Conservation (phyloP, 2,888 invertebrate genomes). For the Aquatica leii region DNA sequence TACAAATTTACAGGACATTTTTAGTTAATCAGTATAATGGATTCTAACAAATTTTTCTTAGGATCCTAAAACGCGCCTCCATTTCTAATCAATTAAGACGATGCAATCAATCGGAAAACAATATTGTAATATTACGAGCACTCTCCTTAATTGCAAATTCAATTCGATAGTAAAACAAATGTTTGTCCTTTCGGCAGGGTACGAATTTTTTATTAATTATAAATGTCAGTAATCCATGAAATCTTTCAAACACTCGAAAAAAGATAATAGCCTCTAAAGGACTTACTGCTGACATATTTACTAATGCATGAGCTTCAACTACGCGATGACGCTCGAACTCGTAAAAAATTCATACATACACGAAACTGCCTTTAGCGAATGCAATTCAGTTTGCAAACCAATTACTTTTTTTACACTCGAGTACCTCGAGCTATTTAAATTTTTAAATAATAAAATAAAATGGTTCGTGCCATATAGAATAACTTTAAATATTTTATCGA, state of each 20-base stretch:
- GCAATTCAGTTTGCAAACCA: conserved; percentile 22
- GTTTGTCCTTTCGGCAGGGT: too few species aligned
- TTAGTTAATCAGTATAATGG: too few species aligned
- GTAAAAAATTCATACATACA: conserved; percentile 31
- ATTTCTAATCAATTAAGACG: too few species aligned
- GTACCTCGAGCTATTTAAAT: neutral
- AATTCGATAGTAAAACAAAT: too few species aligned
- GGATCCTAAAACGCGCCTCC: too few species aligned
- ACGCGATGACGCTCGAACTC: conserved; percentile 22
- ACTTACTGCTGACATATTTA: conserved; percentile 27
- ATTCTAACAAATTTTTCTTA: too few species aligned
- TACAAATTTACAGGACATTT: too few species aligned
- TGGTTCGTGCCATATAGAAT: too few species aligned
- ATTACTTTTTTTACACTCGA: conserved; percentile 11
- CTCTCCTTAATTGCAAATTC: too few species aligned
- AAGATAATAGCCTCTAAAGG: conserved; percentile 20
- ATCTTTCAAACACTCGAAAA: conserved; percentile 6
- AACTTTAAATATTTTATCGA: too few species aligned
- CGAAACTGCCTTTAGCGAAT: conserved; percentile 29
- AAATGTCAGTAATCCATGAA: neutral
- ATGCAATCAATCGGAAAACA: too few species aligned
- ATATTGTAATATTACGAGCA: too few species aligned
- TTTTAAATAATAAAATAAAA: neutral
- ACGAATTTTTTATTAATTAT: neutral
- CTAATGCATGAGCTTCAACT: conserved; percentile 30